phyloP scores from a whole-genome alignment of 2,113 vertebrate genomes.

The Vireo altiloquus region DNA sequence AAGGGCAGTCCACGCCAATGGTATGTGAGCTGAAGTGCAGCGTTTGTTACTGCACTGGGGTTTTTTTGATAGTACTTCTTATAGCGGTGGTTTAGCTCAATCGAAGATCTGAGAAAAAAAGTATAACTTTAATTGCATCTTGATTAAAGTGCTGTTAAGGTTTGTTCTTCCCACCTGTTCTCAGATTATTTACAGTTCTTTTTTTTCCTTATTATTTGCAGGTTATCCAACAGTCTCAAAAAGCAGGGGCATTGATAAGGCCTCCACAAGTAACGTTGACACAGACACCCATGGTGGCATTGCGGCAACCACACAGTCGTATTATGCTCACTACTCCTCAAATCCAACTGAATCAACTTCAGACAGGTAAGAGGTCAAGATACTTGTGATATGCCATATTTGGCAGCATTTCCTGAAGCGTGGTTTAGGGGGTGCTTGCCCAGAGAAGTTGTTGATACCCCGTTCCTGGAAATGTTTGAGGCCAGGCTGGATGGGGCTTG shows the following conservation, averaged over 20 bases:
- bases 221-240: conserved; percentile 87
- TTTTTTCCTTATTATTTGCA: not conserved
- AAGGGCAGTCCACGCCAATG: conserved; percentile 79
- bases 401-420: not conserved
- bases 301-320: conserved; percentile 86
- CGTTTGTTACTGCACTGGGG: not conserved
- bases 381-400: not conserved
- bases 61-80: not conserved
- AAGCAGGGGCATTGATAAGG: conserved; percentile 86
- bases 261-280: conserved; percentile 88
- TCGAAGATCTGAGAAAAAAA: not conserved
- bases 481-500: not conserved
- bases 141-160: not conserved
- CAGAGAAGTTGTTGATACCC: not conserved
- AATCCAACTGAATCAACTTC: conserved; percentile 84
- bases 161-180: not conserved
- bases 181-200: not conserved
- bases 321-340: conserved; percentile 86
- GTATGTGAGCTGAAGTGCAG: conserved; percentile 60
- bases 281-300: conserved; percentile 85
- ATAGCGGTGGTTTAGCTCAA: not conserved
- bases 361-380: conserved; percentile 79
- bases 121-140: not conserved
- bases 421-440: not conserved
- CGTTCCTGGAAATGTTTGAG: not conserved